phyloP scores from a whole-genome alignment of 2,888 invertebrate species.

The Spodoptera exigua region DNA sequence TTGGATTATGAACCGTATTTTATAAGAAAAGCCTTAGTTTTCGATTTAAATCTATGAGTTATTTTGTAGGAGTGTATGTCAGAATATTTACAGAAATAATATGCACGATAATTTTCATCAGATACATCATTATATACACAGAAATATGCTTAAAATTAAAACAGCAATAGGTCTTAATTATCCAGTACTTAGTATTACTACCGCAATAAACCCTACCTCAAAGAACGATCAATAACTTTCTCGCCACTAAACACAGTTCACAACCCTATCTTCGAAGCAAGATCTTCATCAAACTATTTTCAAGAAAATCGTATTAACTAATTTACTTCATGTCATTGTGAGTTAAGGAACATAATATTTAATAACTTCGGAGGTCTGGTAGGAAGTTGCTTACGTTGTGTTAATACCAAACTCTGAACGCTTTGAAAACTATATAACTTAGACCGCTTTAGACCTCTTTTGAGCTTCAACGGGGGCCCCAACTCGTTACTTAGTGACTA shows the following conservation, averaged over 20 bases:
- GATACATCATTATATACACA: too few relatives aligned
- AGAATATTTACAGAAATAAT: too few relatives aligned
- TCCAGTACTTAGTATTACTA: too few relatives aligned
- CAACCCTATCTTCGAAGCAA: constrained; percentile 7
- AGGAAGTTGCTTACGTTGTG: constrained; percentile 35
- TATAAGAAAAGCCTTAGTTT: background rate
- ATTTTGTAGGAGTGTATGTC: too few relatives aligned
- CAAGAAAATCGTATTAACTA: constrained; percentile 35
- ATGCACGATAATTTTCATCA: too few relatives aligned
- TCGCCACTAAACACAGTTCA: background rate
- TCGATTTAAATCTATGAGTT: too few relatives aligned
- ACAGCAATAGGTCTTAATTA: background rate
- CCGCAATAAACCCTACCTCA: too few relatives aligned
- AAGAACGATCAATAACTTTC: too few relatives aligned
- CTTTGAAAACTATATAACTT: constrained; percentile 38
- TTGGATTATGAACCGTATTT: background rate
- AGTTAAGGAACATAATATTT: constrained; percentile 37
- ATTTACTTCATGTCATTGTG: constrained; percentile 39
- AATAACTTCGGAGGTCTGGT: constrained; percentile 48
- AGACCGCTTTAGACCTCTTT: constrained; percentile 27
- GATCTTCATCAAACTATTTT: constrained; percentile 15
- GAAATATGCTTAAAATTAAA: background rate
- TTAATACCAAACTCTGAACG: constrained; percentile 37
- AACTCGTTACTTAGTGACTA: constrained; percentile 3
- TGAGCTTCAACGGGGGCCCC: constrained; percentile 15